Evolutionary conservation across 1,140 invertebrate species (phyloP).

Genomic region (Eufriesea mexicana): DNA sequence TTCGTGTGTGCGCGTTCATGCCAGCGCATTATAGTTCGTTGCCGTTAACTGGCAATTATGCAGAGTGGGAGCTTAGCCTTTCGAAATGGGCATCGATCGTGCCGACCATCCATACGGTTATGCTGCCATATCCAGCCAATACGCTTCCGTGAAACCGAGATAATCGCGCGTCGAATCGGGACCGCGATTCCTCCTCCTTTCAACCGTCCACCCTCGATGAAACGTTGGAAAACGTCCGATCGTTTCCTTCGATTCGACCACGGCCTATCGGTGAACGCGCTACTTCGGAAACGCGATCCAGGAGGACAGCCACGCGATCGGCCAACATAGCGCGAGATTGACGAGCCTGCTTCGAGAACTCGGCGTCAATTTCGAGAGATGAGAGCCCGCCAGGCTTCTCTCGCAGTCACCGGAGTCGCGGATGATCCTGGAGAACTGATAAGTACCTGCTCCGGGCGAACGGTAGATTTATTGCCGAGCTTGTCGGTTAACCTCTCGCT

Average conservation of each 20-base stretch:
- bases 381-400: conserved; percentile 69
- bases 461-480: conserved; percentile 78
- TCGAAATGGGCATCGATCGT: conserved; percentile 68
- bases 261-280: not conserved
- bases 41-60: conserved; percentile 70
- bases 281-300: not conserved
- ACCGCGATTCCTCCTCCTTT: conserved; percentile 9
- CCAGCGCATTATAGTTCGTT: conserved; percentile 46
- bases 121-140: conserved; percentile 36
- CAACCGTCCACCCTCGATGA: not conserved
- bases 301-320: not conserved
- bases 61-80: conserved; percentile 69
- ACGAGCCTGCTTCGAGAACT: conserved; percentile 25
- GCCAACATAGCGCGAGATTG: conserved; percentile 19
- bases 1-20: conserved; percentile 5
- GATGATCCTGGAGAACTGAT: conserved; percentile 71
- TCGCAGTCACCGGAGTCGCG: conserved; percentile 61
- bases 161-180: conserved; percentile 39
- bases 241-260: not conserved
- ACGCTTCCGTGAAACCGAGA: conserved; percentile 39
- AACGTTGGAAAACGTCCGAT: not conserved
- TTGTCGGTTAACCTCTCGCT: conserved; percentile 57
- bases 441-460: conserved; percentile 80
- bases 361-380: conserved; percentile 62
- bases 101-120: conserved; percentile 37